Percentiles rank a stretch among this genome's conserved stretches.
phyloP scores from a whole-genome alignment of 2,113 vertebrate species.

The Semicossyphus pulcher region DNA sequence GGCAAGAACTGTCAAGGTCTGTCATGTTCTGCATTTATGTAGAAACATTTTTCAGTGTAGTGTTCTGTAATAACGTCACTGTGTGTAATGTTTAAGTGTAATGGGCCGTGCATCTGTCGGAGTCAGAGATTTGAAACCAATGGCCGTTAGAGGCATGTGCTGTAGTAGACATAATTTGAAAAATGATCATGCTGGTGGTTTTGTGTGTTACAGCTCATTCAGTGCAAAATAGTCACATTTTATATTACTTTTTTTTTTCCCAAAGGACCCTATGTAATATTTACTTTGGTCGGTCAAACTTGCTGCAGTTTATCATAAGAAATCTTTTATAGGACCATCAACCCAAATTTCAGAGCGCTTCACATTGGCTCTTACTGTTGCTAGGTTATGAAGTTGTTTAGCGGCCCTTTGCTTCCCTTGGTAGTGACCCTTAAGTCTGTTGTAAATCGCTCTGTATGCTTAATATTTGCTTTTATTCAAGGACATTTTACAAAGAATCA shows the following conservation, averaged over 20 bases:
- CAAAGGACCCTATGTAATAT: background rate
- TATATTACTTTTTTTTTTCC: slow-evolving; percentile 18
- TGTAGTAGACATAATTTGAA: slow-evolving; percentile 4
- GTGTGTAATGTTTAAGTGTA: slow-evolving; percentile 29
- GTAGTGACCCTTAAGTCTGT: too few relatives aligned
- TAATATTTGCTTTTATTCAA: too few relatives aligned
- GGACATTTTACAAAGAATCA: too few relatives aligned
- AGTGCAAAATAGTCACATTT: slow-evolving; percentile 28
- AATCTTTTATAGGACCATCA: too few relatives aligned
- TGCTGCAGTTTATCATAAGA: too few relatives aligned
- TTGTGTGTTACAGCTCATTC: slow-evolving; percentile 32
- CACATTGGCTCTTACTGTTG: too few relatives aligned
- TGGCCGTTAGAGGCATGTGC: slow-evolving; percentile 12
- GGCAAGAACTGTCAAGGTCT: slow-evolving; percentile 86
- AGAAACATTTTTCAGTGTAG: background rate
- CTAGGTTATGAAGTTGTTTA: too few relatives aligned
- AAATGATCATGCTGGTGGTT: slow-evolving; percentile 7
- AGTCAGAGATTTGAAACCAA: slow-evolving; percentile 16
- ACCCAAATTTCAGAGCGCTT: too few relatives aligned
- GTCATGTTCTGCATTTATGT: slow-evolving; percentile 25
- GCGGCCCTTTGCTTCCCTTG: too few relatives aligned
- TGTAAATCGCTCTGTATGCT: too few relatives aligned
- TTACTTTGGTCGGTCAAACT: too few relatives aligned
- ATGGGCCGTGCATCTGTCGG: slow-evolving; percentile 20
- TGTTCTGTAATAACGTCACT: slow-evolving; percentile 14